phyloP scores from a whole-genome alignment of 35 echinoderm and acorn worm genomes.

The Ophiothrix spiculata region DNA sequence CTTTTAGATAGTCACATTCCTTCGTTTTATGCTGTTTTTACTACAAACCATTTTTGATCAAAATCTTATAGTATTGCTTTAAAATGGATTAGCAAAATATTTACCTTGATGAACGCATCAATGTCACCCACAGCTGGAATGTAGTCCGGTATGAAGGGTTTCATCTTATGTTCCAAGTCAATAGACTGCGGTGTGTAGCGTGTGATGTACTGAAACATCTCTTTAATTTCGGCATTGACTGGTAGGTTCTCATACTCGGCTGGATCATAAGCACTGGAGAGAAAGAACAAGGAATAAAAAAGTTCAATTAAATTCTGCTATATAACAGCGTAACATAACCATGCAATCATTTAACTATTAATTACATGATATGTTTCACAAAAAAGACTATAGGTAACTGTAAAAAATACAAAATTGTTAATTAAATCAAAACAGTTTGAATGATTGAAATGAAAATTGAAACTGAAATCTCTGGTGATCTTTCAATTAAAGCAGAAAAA shows the following conservation, averaged over 20 bases:
- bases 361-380: not conserved
- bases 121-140: constrained; percentile 98
- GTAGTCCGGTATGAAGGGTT: constrained; percentile 95
- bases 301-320: not conserved
- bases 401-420: too few relatives aligned
- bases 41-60: too few relatives aligned
- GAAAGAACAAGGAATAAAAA: not conserved
- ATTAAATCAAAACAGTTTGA: too few relatives aligned
- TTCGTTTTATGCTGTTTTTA: too few relatives aligned
- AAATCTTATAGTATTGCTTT: too few relatives aligned
- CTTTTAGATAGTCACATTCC: too few relatives aligned
- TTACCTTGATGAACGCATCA: constrained; percentile 99
- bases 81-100: too few relatives aligned
- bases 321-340: not conserved
- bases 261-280: constrained; percentile 88
- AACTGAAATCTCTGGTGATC: too few relatives aligned
- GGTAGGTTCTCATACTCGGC: constrained; percentile 96
- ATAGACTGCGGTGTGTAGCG: constrained; percentile 94
- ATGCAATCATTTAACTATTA: too few relatives aligned
- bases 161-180: constrained; percentile 89
- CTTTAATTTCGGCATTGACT: constrained; percentile 91
- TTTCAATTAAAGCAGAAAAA: too few relatives aligned
- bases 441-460: too few relatives aligned
- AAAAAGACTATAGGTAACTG: too few relatives aligned
- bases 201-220: constrained; percentile 97